Percentiles rank a stretch among this genome's conserved stretches.
Conservation (phyloP, 53 echinoderm and acorn worm genomes). For the Astropecten irregularis region DNA sequence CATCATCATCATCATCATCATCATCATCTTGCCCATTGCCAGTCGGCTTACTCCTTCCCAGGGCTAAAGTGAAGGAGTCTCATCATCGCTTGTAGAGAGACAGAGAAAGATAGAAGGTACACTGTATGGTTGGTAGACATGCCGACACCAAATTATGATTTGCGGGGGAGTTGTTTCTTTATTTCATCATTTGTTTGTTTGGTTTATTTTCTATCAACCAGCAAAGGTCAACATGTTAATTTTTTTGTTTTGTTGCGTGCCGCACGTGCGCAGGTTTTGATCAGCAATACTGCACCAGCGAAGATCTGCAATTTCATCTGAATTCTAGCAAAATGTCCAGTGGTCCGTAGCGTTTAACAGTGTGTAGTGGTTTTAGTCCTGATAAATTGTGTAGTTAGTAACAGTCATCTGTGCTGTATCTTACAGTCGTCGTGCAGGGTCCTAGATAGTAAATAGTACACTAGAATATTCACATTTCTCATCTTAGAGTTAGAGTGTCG, state of each 20-base stretch:
- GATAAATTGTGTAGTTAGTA: conserved; percentile 6
- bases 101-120: too few species aligned
- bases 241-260: too few species aligned
- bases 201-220: too few species aligned
- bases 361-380: not conserved
- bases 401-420: conserved; percentile 11
- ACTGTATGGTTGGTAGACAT: too few species aligned
- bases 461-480: conserved; percentile 23
- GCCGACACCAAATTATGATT: too few species aligned
- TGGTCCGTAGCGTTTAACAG: conserved; percentile 3
- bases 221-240: too few species aligned
- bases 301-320: not conserved
- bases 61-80: too few species aligned
- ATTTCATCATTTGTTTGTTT: too few species aligned
- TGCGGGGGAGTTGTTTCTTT: too few species aligned
- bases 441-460: not conserved
- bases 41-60: not conserved
- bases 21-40: conserved; percentile 34
- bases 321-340: conserved; percentile 2
- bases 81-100: too few species aligned
- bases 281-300: conserved; percentile 21
- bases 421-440: conserved; percentile 23
- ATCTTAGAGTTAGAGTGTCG: not conserved
- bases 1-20: not conserved
- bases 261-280: not conserved